Conservation (phyloP, 2,797 vertebrate genomes). For the Squalus acanthias region DNA sequence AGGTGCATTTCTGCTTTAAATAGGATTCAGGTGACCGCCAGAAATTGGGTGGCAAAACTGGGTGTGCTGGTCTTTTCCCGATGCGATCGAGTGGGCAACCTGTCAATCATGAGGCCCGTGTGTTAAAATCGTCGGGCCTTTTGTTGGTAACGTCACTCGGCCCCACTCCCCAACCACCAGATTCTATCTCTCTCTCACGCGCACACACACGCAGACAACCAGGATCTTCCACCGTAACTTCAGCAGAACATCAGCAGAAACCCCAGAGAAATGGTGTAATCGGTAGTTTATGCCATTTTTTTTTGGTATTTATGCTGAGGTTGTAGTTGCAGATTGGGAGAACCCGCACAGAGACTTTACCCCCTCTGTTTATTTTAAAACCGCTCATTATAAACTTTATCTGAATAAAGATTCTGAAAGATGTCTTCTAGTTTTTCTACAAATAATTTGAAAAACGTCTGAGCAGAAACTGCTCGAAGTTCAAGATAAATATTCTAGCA, state of each 20-base stretch:
- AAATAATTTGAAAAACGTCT: no score
- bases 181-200: background rate
- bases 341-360: background rate
- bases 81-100: no score
- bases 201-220: background rate
- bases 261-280: background rate
- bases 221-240: background rate
- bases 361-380: background rate
- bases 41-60: no score
- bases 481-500: background rate
- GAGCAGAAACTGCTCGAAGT: background rate
- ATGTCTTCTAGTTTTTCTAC: no score
- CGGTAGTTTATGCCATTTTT: background rate
- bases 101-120: no score
- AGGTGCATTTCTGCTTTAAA: no score
- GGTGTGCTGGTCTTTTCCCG: no score
- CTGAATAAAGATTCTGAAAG: background rate
- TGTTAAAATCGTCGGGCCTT: no score
- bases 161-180: background rate
- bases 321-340: background rate
- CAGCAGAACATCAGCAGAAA: background rate
- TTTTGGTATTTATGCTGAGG: background rate
- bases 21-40: no score
- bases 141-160: background rate
- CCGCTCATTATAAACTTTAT: background rate